Percentiles rank a stretch among this genome's conserved stretches.
Evolutionary conservation across 2,113 vertebrate species (phyloP).

Genomic region (Oreocharis arfaki): DNA sequence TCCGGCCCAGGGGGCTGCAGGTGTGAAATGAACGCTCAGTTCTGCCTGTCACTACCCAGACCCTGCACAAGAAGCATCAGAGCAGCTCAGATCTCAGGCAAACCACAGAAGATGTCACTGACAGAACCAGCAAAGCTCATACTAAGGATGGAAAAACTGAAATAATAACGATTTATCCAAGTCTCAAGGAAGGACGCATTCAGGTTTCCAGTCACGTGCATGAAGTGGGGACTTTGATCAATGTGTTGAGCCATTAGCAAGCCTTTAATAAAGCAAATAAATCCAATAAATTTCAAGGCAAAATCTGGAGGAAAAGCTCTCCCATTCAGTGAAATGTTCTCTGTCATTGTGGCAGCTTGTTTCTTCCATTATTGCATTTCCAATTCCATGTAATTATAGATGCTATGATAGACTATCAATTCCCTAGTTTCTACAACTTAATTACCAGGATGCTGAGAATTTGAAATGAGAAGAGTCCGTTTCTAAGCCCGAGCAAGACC

Average conservation of each 20-base stretch:
- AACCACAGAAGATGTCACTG: neutral
- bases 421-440: neutral
- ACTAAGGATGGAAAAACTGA: neutral
- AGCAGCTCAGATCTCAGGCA: neutral
- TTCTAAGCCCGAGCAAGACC: neutral
- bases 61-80: neutral
- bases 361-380: slow-evolving; percentile 27
- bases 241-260: neutral
- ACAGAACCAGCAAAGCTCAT: neutral
- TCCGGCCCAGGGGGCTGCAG: neutral
- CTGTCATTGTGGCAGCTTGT: slow-evolving; percentile 2
- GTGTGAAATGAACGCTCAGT: neutral
- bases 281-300: neutral
- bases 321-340: neutral
- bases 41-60: neutral
- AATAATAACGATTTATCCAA: neutral
- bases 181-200: neutral
- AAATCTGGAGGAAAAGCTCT: neutral
- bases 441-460: slow-evolving; percentile 25
- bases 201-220: neutral
- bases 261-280: slow-evolving; percentile 27
- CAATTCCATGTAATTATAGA: slow-evolving; percentile 8
- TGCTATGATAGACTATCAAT: slow-evolving; percentile 8
- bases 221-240: neutral
- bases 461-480: neutral